A percentile compares a stretch with the other conserved stretches of the same genome.
Conservation (phyloP, 2,113 vertebrate species). For the Semicossyphus pulcher region DNA sequence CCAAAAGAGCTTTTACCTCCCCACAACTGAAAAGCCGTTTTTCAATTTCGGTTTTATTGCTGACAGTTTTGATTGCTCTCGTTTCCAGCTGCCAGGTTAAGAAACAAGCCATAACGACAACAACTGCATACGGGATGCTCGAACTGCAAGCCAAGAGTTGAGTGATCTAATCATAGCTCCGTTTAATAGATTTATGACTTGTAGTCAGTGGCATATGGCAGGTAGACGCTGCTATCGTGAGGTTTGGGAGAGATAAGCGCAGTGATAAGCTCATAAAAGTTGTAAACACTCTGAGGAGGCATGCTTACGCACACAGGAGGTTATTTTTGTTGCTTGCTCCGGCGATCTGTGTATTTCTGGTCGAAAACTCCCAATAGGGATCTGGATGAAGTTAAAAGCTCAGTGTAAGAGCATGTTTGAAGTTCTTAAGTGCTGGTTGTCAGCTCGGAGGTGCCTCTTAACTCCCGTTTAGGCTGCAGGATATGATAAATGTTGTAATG, state of each 20-base stretch:
- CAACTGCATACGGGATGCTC: conserved; percentile 14
- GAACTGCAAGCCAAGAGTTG: neutral
- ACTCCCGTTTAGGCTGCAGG: conserved; percentile 40
- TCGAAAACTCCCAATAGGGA: conserved; percentile 39
- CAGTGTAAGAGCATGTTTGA: conserved; percentile 53
- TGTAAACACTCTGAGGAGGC: conserved; percentile 28
- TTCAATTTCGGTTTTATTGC: conserved; percentile 30
- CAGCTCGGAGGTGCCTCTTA: conserved; percentile 55
- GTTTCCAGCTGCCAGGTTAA: conserved; percentile 36
- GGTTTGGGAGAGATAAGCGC: conserved; percentile 45
- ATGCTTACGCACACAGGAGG: conserved; percentile 15
- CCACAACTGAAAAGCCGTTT: conserved; percentile 8
- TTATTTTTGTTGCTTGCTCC: conserved; percentile 39
- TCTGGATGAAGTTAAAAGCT: conserved; percentile 44
- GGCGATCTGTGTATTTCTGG: conserved; percentile 29
- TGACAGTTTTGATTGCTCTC: conserved; percentile 21
- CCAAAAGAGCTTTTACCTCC: conserved; percentile 67
- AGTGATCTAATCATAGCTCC: conserved; percentile 33
- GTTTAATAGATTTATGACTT: conserved; percentile 65
- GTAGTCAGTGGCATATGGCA: conserved; percentile 70
- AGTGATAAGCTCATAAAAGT: conserved; percentile 65
- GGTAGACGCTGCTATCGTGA: conserved; percentile 57
- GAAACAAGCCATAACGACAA: conserved; percentile 20
- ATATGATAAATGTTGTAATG: conserved; percentile 64
- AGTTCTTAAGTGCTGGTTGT: conserved; percentile 72